Evolutionary conservation across 2,113 vertebrate species (phyloP).

Genomic region (Narcine bancroftii): DNA sequence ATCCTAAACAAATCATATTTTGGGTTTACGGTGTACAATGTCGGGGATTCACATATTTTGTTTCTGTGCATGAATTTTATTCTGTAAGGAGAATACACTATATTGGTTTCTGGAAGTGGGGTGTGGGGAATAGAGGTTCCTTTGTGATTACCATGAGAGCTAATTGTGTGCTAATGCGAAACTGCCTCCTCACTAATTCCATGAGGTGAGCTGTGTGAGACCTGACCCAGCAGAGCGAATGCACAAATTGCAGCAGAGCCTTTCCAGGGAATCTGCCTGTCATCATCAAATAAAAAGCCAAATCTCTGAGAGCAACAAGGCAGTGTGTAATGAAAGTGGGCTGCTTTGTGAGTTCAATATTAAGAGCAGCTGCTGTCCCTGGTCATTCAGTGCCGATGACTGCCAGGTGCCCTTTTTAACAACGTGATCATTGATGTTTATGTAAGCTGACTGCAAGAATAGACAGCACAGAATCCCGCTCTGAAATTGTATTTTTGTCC

Average conservation of each 20-base stretch:
- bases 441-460: background rate
- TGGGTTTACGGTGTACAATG: conserved; percentile 15
- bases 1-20: conserved; percentile 19
- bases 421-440: conserved; percentile 30
- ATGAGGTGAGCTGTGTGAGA: conserved; percentile 16
- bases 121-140: background rate
- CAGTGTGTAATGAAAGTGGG: conserved; percentile 7
- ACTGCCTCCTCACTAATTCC: background rate
- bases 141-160: background rate
- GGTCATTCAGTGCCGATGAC: conserved; percentile 4
- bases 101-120: background rate
- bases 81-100: background rate
- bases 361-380: conserved; percentile 30
- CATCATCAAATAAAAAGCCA: background rate
- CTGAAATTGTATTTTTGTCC: background rate
- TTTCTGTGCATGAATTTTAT: background rate
- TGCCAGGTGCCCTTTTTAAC: conserved; percentile 26
- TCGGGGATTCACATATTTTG: conserved; percentile 1
- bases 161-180: conserved; percentile 15
- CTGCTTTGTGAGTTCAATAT: conserved; percentile 19
- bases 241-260: background rate
- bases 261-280: background rate
- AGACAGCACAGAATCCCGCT: background rate
- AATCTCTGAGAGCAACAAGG: background rate
- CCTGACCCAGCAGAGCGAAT: background rate